Evolutionary conservation across 2,113 vertebrate species (phyloP), one percentile per base, ranked within the genome.

Genomic region (Phaethornis superciliosus): DNA sequence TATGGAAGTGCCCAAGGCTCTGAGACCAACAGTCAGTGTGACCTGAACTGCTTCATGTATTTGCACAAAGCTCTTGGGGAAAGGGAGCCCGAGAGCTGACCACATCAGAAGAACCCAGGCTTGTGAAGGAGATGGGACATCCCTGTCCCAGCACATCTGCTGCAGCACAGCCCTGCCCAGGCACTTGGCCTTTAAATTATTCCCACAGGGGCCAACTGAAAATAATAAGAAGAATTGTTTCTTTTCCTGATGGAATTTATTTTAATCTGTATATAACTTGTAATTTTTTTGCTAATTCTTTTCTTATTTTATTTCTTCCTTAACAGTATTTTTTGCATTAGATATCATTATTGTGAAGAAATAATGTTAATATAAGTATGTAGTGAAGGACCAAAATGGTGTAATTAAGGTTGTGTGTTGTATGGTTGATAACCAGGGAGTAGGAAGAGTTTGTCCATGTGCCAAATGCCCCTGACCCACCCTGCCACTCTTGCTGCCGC

Each of bases 361-460:
- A 98, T 93, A 74, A 98, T 98, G 98, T 99, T 99, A 98, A 99
- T 99, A 98, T 98, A 99, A 99, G 98, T 97, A 93, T 91, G 97
- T 98, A 98, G 98, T 98, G 98, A 99, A 98, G 99, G 99, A 99
- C 99, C 99, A 99, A 99, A 99, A 97, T 97, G 79, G 97, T 98
- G 98, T 98, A 89, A 97, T 97, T 69, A 96, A 97, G 98, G 98
- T 95, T 98, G 98, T 98, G 96, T 98, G 98, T 96, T 96, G 98
- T 97, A 98, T 96, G 98, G 96, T 97, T 96, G 97, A 92, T 98
- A 96, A 97, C 97, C 97, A 98, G 98, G 98, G 97, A 97, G 97
- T 95, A 98, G 97, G 97, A 98, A 97, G 89, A 94, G 88, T 49
- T 58, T 97, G 96, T 72, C 63, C 70, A 64, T 97, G 99, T 99